These are phyloP conservation scores for Drosophila gunungcola DNA, from an alignment of 1,140 invertebrate genomes.

Conservation along the genomic window DNA sequence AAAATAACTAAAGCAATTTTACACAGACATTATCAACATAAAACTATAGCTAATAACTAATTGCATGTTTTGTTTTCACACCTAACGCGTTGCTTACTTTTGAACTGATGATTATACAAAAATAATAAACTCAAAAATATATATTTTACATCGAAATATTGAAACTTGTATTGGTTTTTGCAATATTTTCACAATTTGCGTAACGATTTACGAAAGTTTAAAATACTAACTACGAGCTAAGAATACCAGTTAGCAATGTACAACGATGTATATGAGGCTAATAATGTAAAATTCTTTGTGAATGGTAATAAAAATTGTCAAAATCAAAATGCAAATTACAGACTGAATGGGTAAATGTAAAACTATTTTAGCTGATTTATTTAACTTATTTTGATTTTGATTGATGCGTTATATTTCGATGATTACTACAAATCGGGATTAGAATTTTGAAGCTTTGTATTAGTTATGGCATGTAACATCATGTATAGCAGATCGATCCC, in stretches of 20 bases:
- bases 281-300: conserved; percentile 7
- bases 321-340: conserved; percentile 42
- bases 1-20: conserved; percentile 72
- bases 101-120: conserved; percentile 26
- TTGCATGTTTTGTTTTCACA: conserved; percentile 48
- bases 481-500: neutral
- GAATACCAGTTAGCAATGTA: conserved; percentile 41
- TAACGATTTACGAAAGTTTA: conserved; percentile 19
- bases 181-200: conserved; percentile 11
- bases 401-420: conserved; percentile 20
- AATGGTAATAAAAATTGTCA: conserved; percentile 20
- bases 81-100: neutral
- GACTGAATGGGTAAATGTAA: conserved; percentile 14
- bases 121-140: conserved; percentile 29
- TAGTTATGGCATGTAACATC: conserved; percentile 18
- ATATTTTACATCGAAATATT: conserved; percentile 18
- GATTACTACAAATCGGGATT: conserved; percentile 6
- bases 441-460: conserved; percentile 18
- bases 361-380: neutral
- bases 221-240: conserved; percentile 38
- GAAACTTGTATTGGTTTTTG: conserved; percentile 1
- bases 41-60: conserved; percentile 62
- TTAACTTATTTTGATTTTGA: conserved; percentile 6
- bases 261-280: conserved; percentile 17
- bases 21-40: conserved; percentile 56